Evolutionary conservation across 2,888 invertebrate species (phyloP), one percentile per base, ranked within the genome.

Genomic region (Tiliacea aurago): DNA sequence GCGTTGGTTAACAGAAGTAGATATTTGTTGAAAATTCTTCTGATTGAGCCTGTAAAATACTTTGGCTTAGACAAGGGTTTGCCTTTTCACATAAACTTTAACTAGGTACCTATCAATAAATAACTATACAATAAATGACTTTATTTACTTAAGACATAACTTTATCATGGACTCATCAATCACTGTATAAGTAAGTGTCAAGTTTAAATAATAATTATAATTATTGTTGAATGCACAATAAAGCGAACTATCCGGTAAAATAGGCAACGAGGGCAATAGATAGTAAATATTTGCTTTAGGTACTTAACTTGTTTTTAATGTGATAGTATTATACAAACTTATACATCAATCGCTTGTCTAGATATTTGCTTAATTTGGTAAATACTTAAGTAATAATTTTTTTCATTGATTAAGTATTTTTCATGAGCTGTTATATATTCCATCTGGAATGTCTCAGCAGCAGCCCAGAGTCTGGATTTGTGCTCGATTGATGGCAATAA

Each of bases 231-330:
- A 37, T 37, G 28, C 20, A 43, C 18, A 55, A 23, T 41, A 56
- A 33, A 58, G 47, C 49, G 33, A 45, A 13, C 18, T 70, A 59
- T 83, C 47, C 20, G 23, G 23, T 71, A 28, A 84, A 64, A 73
- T 77, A 74, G 73, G 64, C 47, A 62, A 84, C n/a, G 71, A 67
- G 81, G 62, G 59, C 84, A 70, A n/a, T 66, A 56, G 70, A 76
- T 70, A 78, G 23, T 65, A 53, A 63, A 41, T 51, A 68, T 33
- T 72, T 33, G 28, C 28, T 58, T 43, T 61, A 51, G 4, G 5
- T 4, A 28, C 28, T 70, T 78, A 78, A 23, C 15, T 62, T 76
- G 37, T 18, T n/a, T 37, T 37, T 23, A 51, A 23, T 18, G 20
- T 49, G 41, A 61, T 65, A 43, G 28, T 65, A 10, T 6, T 70